Evolutionary conservation across 1,140 invertebrate species (phyloP).

Genomic region (Batillaria attramentaria): DNA sequence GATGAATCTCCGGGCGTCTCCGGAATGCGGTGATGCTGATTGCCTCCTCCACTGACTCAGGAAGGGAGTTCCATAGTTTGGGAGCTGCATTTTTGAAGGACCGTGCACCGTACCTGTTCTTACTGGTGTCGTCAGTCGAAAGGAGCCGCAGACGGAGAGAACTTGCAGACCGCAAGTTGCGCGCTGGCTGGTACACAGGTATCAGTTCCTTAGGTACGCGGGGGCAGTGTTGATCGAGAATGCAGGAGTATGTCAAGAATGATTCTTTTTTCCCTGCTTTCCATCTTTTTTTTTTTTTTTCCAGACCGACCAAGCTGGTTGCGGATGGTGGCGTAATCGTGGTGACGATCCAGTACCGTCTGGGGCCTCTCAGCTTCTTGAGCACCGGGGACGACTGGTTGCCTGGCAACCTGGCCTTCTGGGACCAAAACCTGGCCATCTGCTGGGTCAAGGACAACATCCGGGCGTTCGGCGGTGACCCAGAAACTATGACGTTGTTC

Average conservation of each 20-base stretch:
- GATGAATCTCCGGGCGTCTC: too few species aligned
- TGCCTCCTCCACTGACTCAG: too few species aligned
- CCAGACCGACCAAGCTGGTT: conserved; percentile 22
- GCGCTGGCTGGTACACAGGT: not conserved
- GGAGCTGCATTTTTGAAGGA: too few species aligned
- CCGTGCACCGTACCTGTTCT: too few species aligned
- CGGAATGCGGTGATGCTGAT: too few species aligned
- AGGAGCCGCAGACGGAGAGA: not conserved
- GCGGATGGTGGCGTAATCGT: conserved; percentile 21
- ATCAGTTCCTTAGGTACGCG: not conserved
- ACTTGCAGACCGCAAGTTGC: not conserved
- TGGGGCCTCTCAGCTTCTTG: conserved; percentile 30
- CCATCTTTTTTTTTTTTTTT: not conserved
- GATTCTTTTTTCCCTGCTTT: too few species aligned
- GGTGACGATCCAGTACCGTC: conserved; percentile 33
- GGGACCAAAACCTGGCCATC: conserved; percentile 76
- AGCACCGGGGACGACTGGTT: not conserved
- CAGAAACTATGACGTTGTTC: conserved; percentile 53
- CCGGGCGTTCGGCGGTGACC: conserved; percentile 54
- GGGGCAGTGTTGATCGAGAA: too few species aligned
- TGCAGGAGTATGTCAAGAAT: too few species aligned
- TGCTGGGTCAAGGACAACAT: conserved; percentile 75
- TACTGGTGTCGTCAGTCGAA: not conserved
- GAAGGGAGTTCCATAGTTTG: too few species aligned
- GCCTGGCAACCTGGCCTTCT: conserved; percentile 20